A percentile compares a stretch with the other conserved stretches of the same genome.
Evolutionary conservation across 2,888 invertebrate genomes (phyloP).

Genomic region (Phyto melanocephala): DNA sequence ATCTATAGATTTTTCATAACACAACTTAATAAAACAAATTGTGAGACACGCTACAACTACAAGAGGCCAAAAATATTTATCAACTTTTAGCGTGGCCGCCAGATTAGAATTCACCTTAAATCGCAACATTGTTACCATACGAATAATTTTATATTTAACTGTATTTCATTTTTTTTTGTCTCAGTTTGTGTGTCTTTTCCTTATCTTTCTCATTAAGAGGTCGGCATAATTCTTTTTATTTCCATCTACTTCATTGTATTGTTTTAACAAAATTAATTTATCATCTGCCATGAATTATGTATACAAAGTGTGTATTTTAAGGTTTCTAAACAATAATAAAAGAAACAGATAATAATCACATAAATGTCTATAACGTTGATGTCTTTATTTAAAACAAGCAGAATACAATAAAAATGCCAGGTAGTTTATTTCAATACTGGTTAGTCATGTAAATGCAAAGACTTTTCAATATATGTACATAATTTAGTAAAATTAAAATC

Average conservation of each 20-base stretch:
- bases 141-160: background rate
- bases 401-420: background rate
- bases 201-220: background rate
- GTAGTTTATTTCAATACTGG: constrained; percentile 8
- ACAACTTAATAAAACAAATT: too few species aligned
- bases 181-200: background rate
- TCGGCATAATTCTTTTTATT: background rate
- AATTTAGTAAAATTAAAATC: background rate
- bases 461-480: background rate
- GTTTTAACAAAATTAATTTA: constrained; percentile 8
- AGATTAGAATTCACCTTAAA: too few species aligned
- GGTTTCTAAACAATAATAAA: background rate
- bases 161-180: background rate
- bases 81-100: too few species aligned
- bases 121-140: too few species aligned
- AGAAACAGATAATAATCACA: constrained; percentile 31
- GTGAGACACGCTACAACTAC: too few species aligned
- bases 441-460: background rate
- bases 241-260: background rate
- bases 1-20: too few species aligned
- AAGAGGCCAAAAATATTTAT: too few species aligned
- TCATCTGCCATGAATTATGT: constrained; percentile 34
- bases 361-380: background rate
- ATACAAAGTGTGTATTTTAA: background rate
- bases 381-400: constrained; percentile 8